Conservation (phyloP, 2,113 vertebrate genomes). For the Aegithalos caudatus region DNA sequence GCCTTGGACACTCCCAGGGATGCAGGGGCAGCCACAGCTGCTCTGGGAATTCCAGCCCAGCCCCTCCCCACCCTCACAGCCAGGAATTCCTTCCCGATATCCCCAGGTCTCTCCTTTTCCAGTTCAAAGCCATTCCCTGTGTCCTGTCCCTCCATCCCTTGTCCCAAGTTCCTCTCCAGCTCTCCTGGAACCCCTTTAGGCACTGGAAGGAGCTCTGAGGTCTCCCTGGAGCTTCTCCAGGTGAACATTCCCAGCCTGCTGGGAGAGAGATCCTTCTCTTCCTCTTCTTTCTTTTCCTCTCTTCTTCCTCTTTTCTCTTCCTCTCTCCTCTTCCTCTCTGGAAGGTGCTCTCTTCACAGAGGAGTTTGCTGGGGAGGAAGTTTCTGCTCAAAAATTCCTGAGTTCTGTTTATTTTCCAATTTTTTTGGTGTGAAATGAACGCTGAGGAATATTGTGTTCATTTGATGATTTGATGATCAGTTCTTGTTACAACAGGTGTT, state of each 20-base stretch:
- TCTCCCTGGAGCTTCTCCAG: background rate
- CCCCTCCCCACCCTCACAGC: background rate
- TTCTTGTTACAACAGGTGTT: background rate
- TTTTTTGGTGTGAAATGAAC: background rate
- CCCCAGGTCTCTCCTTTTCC: too few species aligned
- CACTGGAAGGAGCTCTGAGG: accelerated
- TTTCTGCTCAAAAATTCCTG: accelerated
- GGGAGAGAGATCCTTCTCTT: background rate
- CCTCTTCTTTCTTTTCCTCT: too few species aligned
- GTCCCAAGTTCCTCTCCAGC: background rate
- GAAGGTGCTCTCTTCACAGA: background rate
- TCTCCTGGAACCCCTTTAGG: background rate
- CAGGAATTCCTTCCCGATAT: background rate
- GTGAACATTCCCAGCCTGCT: background rate
- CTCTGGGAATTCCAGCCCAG: background rate
- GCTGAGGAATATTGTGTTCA: background rate
- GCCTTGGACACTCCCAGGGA: accelerated
- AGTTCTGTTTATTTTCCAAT: background rate
- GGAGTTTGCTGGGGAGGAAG: background rate
- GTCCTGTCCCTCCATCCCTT: background rate
- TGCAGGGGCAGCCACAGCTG: background rate
- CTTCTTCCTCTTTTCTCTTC: too few species aligned
- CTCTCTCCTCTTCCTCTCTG: background rate
- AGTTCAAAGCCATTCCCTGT: background rate
- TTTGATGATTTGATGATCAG: background rate